Evolutionary conservation across 2,113 vertebrate genomes (phyloP).

Genomic region (Felis catus): F.catus_Fca126_mat1.0 CM031412.1:109658501-109659000

Average conservation of each 20-base stretch:
- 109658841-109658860: neutral
- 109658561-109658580: conserved; percentile 4
- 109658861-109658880: neutral
- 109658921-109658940: neutral
- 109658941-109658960: neutral
- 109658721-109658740: conserved; percentile 20
- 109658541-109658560: neutral
- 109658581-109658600: conserved; percentile 11
- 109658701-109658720: neutral
- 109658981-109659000: neutral
- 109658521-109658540: neutral
- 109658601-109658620: neutral
- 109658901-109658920: neutral
- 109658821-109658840: neutral
- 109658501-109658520: conserved; percentile 5
- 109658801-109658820: neutral
- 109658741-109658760: neutral
- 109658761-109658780: neutral
- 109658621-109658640: conserved; percentile 7
- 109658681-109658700: neutral
- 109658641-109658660: neutral
- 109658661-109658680: neutral
- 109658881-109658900: neutral
- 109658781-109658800: conserved; percentile 5
- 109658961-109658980: neutral